Base-by-base conservation (phyloP, 2,113 vertebrate genomes). In the Poeciliopsis retropinna region DNA sequence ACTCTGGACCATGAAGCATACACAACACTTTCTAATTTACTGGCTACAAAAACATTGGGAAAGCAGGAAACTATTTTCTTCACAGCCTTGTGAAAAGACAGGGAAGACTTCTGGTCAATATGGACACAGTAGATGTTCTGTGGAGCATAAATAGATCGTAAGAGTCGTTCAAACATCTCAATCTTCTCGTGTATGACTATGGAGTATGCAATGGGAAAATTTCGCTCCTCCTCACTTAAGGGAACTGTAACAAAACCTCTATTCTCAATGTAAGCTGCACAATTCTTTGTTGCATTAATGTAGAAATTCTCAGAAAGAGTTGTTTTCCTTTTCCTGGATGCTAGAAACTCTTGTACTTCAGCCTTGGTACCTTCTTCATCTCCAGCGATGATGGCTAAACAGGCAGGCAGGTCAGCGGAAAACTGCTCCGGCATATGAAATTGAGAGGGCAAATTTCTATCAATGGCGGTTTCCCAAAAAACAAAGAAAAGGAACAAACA, bases 121-220 rank as follows among this genome's bases (percentile, higher is more conserved):
- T 98, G 97, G 29, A 98, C 29, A 0, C 97, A 98, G 89, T 98
- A 98, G n/a, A 96, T 4, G 4, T 98, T 99, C 89, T 99, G 97
- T 0, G 97, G 97, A 2, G 86, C 7, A 10, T 98, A 98, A 70
- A 97, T 5, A 10, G 96, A 92, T 44, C 96, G 85, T 4, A 98
- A 85, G 5, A 98, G 94, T 51, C 97, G 92, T 84, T 98, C 97
- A 12, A 98, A 98, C 95, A 97, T 96, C 79, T 97, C 96, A 0
- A 97, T 95, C 60, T 97, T 95, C n/a, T 96, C 41, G 3, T 99
- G 97, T 64, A 98, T 91, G 81, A 98, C 96, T 91, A 98, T 97
- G 19, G 97, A 97, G 72, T 95, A 98, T 0, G 97, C 96, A 1
- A 98, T 94, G 11, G 95, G 97, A 69, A 95, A 97, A 8, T 78